Base-by-base conservation (phyloP, 2,797 vertebrate genomes). In the Phataginus tetradactyla region DNA sequence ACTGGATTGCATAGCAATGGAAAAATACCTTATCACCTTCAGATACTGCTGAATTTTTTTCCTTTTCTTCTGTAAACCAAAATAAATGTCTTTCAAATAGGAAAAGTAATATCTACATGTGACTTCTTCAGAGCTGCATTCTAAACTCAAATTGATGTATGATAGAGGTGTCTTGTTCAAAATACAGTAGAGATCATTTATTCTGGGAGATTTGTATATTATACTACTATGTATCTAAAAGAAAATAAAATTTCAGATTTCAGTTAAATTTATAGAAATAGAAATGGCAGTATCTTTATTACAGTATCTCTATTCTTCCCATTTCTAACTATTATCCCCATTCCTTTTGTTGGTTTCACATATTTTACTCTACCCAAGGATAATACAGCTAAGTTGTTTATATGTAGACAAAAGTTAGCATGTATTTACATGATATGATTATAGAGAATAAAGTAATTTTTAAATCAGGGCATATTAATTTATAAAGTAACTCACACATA, bases 81-180 rank as follows among this genome's bases (percentile, higher is more conserved):
- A 96, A 57, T 39, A 21, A 32, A 23, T 66, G 57, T 59, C 83
- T 96, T 95, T 84, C 32, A 91, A 93, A 80, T 84, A 55, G 53
- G 37, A 96, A 92, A 95, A 93, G 53, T 91, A 74, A 72, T 95
- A 91, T 89, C 57, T 93, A 11, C 51, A 90, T n/a, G 29, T 75
- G 23, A 91, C 34, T 4, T 91, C 71, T 93, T 86, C 53, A 83
- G 45, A 77, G 21, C 7, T 91, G 53, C 20, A 86, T 57, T 95
- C 51, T 90, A 90, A 95, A 90, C 64, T 69, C 87, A 32, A 96
- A 74, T 37, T 88, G 23, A 94, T 89, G n/a, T 51, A 86, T 18
- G 71, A 57, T 51, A 53, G 21, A 72, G 3, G 18, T 34, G 20
- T 74, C 49, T 87, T 88, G 1, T 84, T 95, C 84, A 94, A 95